A percentile compares a stretch with the other conserved stretches of the same genome.
phyloP scores from a whole-genome alignment of 2,113 vertebrate genomes.

The Zeus faber region DNA sequence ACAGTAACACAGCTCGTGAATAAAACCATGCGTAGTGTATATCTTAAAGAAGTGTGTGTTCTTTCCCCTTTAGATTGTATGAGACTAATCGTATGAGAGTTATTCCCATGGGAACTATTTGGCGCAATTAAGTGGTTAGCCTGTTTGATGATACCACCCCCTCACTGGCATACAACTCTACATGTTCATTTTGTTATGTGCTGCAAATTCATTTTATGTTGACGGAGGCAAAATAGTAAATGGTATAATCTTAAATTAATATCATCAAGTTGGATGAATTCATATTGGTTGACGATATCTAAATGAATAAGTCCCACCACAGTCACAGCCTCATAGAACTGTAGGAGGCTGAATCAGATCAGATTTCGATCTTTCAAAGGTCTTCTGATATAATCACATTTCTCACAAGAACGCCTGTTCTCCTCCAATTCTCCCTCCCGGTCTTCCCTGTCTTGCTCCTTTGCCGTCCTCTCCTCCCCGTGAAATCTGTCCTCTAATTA shows the following conservation, averaged over 20 bases:
- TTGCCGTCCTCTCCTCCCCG: slow-evolving; percentile 19
- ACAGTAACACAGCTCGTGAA: slow-evolving; percentile 20
- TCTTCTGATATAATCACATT: background rate
- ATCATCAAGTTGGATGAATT: slow-evolving; percentile 1
- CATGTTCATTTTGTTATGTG: background rate
- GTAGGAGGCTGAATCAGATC: slow-evolving; percentile 11
- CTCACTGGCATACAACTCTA: slow-evolving; percentile 29
- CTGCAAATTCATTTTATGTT: slow-evolving; percentile 42
- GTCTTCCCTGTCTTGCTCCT: too few species aligned
- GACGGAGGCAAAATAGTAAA: slow-evolving; percentile 7
- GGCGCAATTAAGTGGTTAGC: slow-evolving; percentile 42
- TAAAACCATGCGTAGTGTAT: too few species aligned
- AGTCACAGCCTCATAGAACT: background rate
- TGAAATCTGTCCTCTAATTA: slow-evolving; percentile 21
- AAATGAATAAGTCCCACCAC: slow-evolving; percentile 14
- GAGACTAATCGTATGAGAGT: too few species aligned
- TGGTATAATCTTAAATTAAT: background rate
- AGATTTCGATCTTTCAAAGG: slow-evolving; percentile 6
- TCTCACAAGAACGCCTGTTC: background rate
- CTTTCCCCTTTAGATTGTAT: slow-evolving; percentile 12
- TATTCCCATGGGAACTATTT: slow-evolving; percentile 46
- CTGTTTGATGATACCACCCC: slow-evolving; percentile 29
- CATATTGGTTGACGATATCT: slow-evolving; percentile 12
- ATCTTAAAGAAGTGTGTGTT: slow-evolving; percentile 26
- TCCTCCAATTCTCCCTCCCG: background rate